Evolutionary conservation across 2,888 invertebrate genomes (phyloP).

Genomic region (Heteropelma amictum): DNA sequence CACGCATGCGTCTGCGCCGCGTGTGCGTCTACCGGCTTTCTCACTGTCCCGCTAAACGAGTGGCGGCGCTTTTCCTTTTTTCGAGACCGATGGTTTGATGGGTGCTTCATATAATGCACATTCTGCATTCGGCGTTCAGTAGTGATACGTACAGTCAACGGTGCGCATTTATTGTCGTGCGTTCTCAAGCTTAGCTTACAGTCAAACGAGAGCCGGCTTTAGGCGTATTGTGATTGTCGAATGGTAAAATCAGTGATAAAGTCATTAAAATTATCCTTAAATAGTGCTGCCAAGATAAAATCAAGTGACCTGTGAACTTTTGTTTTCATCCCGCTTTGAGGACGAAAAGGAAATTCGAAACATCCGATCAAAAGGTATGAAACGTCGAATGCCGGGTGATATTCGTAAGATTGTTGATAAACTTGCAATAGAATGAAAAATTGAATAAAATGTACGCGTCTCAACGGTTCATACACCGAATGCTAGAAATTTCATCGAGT

Average conservation of each 20-base stretch:
- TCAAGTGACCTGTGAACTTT: constrained; percentile 21
- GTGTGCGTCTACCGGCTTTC: constrained; percentile 1
- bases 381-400: not conserved
- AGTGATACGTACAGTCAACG: not conserved
- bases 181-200: too few species aligned
- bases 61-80: constrained; percentile 12
- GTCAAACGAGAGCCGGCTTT: too few species aligned
- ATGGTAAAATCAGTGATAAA: not conserved
- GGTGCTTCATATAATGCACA: constrained; percentile 4
- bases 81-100: not conserved
- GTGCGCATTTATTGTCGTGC: not conserved
- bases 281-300: not conserved
- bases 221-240: too few species aligned
- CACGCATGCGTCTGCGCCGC: too few species aligned
- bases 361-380: constrained; percentile 16
- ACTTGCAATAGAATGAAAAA: not conserved
- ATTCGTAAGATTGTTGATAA: not conserved
- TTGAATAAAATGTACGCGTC: not conserved
- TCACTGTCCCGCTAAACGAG: not conserved
- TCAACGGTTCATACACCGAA: not conserved
- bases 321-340: constrained; percentile 1
- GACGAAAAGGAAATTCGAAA: constrained; percentile 21
- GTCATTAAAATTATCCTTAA: not conserved
- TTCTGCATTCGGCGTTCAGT: constrained; percentile 11
- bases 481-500: not conserved